Evolutionary conservation across 2,113 vertebrate genomes (phyloP).

Genomic region (Perognathus longimembris): DNA sequence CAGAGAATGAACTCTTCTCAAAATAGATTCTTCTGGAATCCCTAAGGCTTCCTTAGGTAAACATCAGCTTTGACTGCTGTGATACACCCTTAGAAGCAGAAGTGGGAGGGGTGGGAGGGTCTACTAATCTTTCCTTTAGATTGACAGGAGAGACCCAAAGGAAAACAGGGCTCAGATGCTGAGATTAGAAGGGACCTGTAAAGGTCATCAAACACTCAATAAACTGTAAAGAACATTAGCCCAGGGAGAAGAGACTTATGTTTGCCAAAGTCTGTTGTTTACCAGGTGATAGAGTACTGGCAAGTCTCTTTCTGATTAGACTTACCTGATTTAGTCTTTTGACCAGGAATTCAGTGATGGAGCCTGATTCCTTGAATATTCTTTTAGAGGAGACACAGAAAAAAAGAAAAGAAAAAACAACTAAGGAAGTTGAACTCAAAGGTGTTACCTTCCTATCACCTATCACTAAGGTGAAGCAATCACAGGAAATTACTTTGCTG

Average conservation of each 20-base stretch:
- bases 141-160: background rate
- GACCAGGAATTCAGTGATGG: background rate
- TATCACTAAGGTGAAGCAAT: background rate
- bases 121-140: constrained; percentile 21
- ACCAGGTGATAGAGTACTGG: background rate
- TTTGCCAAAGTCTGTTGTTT: background rate
- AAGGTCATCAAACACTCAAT: constrained; percentile 25
- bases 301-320: background rate
- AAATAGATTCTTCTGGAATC: background rate
- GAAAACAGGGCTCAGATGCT: constrained; percentile 38
- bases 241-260: background rate
- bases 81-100: background rate
- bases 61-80: constrained; percentile 13
- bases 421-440: background rate
- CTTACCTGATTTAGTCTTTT: background rate
- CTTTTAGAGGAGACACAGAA: background rate
- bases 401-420: background rate
- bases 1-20: background rate
- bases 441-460: background rate
- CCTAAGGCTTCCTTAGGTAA: background rate
- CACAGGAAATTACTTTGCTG: background rate
- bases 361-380: background rate
- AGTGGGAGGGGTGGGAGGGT: background rate
- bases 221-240: background rate
- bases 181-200: constrained; percentile 8